Base-by-base conservation (phyloP, 2,797 vertebrate genomes). In the Dallia pectoralis region DNA sequence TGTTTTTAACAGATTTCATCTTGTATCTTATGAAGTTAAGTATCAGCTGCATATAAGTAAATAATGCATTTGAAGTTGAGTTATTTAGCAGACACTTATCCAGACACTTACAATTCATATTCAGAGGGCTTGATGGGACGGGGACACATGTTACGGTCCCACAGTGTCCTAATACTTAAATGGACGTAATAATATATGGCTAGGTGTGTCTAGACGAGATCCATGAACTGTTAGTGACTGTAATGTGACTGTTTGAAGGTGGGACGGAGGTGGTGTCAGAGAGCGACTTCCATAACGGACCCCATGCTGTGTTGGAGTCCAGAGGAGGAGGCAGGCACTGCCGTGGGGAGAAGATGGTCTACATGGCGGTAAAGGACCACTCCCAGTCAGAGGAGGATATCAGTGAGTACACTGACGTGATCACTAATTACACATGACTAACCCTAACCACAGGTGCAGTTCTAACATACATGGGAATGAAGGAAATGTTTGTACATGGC, bases 201-300 rank as follows among this genome's bases (percentile, higher is more conserved):
- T 14, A 53, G 14, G 19, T 19, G 19, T 56, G 19, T n/a, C 51
- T 56, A 19, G 53, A 27, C 22, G 53, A 59, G 53, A 12, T 7
- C 3, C 53, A 14, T 56, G 11, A 22, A 25, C 9, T 25, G 53
- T 12, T 19, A 11, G n/a, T 56, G 53, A 56, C 16, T 22, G n/a
- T 0, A 36, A 51, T 40, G n/a, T 36, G 16, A 74, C n/a, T 67
- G 59, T 64, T 48, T 80, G 27, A 84, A 99, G 98, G 97, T 77
- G 96, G 96, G 84, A 99, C 98, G 64, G 98, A 99, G 91, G 97
- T 99, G 77, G 96, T 99, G 82, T 96, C 96, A 1, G 97, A 99
- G 85, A 96, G 95, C 69, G 98, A 99, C 82, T 99, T 97, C 78
- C 96, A 96, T 81, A 97, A 94, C 78, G 95, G 97, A 63, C 96